Base-by-base conservation (phyloP, 1,140 invertebrate genomes). In the Drosophila sp. region DNA sequence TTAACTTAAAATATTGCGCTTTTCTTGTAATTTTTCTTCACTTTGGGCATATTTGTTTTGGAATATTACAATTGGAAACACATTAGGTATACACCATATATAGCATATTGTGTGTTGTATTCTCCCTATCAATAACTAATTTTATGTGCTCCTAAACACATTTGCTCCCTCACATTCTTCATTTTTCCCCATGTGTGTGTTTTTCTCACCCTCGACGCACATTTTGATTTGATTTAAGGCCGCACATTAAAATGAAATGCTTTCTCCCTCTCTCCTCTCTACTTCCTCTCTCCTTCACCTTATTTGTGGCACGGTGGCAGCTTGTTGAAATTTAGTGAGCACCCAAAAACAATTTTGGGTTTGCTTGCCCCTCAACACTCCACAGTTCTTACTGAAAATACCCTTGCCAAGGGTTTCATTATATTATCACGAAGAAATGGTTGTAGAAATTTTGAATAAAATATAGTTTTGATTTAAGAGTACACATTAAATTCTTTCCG, bases 151-250 rank as follows among this genome's bases (percentile, higher is more conserved):
- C 25, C 38, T 71, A 69, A 36, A 40, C 51, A 51, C 46, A 34
- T 50, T 18, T 7, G 36, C 21, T 16, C 11, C 11, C 34, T 11
- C 13, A 13, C 43, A 46, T 46, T 46, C 16, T 29, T 5, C 50
- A 11, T 13, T 38, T 25, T 34, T 53, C 66, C 16, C 43, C 71
- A 50, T 79, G 76, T 50, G 25, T 50, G 46, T 48, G 45, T 48
- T 84, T 7, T 71, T 69, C 50, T 56, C 75, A 46, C 82, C 72
- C 78, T 54, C 53, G 13, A 43, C 18, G 65, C 41, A 59, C 40
- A 69, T 72, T 72, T 62, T 50, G 43, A 57, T 78, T 80, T 87
- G 83, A 87, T 87, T 82, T 89, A 89, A 76, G 72, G 65, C 71
- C 75, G 56, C 41, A 67, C 75, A 78, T 87, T 76, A 66, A 78